Evolutionary conservation across 2,797 vertebrate species (phyloP).

Genomic region (Phrynocephalus forsythii): DNA sequence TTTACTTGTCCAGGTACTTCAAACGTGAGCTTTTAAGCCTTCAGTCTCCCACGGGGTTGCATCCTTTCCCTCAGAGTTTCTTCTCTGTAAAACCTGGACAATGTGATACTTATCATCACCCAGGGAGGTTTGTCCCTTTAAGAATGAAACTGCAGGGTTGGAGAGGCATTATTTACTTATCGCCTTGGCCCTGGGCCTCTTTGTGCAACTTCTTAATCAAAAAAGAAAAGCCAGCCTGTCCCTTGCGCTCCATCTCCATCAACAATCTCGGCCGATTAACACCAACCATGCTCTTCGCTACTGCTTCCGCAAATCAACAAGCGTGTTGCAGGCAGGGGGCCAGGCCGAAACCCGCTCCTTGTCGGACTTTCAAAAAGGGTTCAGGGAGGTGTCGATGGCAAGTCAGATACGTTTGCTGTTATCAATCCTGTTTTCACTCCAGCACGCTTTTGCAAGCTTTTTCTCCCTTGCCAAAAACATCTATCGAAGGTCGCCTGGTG

Average conservation of each 20-base stretch:
- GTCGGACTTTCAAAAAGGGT: background rate
- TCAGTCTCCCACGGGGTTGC: slow-evolving; percentile 38
- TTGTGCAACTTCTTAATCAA: slow-evolving; percentile 60
- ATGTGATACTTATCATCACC: slow-evolving; percentile 63
- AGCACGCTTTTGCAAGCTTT: background rate
- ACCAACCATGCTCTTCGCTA: background rate
- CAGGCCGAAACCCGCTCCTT: background rate
- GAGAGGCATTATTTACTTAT: slow-evolving; percentile 45
- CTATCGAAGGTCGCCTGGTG: background rate
- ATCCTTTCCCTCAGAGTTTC: slow-evolving; percentile 46
- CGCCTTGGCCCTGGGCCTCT: slow-evolving; percentile 42
- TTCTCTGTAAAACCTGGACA: slow-evolving; percentile 57
- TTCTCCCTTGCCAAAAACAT: background rate
- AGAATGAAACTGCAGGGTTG: slow-evolving; percentile 68
- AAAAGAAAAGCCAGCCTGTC: slow-evolving; percentile 27
- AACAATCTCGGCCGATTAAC: background rate
- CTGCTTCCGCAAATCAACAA: background rate
- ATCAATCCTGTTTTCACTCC: slow-evolving; percentile 10
- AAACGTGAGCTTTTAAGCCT: slow-evolving; percentile 39
- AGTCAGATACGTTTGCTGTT: background rate
- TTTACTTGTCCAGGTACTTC: slow-evolving; percentile 49
- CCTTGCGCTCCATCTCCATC: slow-evolving; percentile 22
- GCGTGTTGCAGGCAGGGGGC: fast-evolving
- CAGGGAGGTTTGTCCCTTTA: slow-evolving; percentile 67
- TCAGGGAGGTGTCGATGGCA: background rate